Base-by-base conservation (phyloP, 1,140 invertebrate species). In the Brachionus koreanus region DNA sequence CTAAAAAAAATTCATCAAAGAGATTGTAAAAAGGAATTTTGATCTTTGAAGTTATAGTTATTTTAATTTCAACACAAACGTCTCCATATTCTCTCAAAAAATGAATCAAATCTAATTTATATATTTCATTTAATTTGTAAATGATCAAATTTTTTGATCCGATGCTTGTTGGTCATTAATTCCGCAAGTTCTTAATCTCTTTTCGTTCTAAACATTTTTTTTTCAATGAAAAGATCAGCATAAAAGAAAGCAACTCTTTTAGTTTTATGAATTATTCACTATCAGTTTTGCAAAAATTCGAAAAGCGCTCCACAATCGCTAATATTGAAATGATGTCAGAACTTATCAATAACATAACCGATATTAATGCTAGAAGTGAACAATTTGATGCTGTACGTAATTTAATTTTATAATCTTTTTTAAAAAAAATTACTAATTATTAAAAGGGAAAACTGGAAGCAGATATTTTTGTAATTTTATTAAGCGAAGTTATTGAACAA, bases 401-500 rank as follows among this genome's bases (percentile, higher is more conserved):
- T 16, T 63, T 9, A 3, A 3, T 63, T 49, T 13, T 49, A 9
- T 13, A 49, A 29, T 29, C 29, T 16, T 49, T 49, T n/a, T 16
- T 13, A 13, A 13, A 16, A n/a, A 49, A 49, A 49, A 13, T 23
- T 19, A 57, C 19, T 7, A 2, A 57, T 23, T 23, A 25, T 57
- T 25, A 25, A 72, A 19, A 72, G 69, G 43, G 43, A 42, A 43
- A 29, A 74, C 16, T 74, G 10, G 69, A 74, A 46, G 69, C 69
- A 6, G 69, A 74, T 46, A 74, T 74, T 25, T 74, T 74, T 74
- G 19, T 74, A 25, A 74, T 25, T 25, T n/a, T 74, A 25, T 74
- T 74, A 29, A 74, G 42, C 19, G 69, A 74, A 46, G 39, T 42
- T 19, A 74, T 74, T 46, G 69, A 74, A 12, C 69, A 74, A 74